Base-by-base conservation (phyloP, 2,888 invertebrate genomes). In the Gryllus longicercus region DNA sequence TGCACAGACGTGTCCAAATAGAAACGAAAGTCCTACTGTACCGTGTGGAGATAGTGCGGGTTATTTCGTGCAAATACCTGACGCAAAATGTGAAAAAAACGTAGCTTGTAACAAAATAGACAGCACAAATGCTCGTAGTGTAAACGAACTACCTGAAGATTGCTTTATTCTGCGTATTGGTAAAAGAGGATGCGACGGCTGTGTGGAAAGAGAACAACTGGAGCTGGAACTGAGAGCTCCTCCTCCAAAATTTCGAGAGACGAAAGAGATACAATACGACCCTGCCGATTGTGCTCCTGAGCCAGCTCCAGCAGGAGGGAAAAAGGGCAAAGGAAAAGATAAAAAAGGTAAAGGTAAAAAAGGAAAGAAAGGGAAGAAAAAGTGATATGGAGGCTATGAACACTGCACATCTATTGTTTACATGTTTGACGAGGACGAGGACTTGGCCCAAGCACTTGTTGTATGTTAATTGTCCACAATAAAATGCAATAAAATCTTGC, bases 151-250 rank as follows among this genome's bases (percentile, higher is more conserved):
- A 63, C 63, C 63, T n/a, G 63, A 63, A n/a, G 63, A 63, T 63
- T 63, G 63, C n/a, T 63, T 63, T 63, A 63, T 63, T 18, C n/a
- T 63, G n/a, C 63, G 63, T 4, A 63, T 63, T 63, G 63, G 63
- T n/a, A 63, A 63, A 10, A 63, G 63, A 63, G 63, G 63, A 14
- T 63, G 63, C 63, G 63, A 63, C n/a, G 63, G 63, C n/a, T 63
- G 63, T 63, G 63, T 63, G 63, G 63, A 63, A n/a, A 11, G n/a
- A 63, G 63, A 63, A 63, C 63, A 63, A 63, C 63, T 63, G 16
- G 63, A 63, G 63, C n/a, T 63, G 63, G 63, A 63, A 63, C n/a
- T 63, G 63, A 63, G 63, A 16, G 63, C 63, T 63, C 63, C 63
- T 63, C 63, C 63, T 14, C 63, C 63, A 63, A 63, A 63, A n/a